A percentile compares a stretch with the other conserved stretches of the same genome.
phyloP scores from a whole-genome alignment of 2,888 invertebrate genomes.

The Sinopyrophorus schimmeli region DNA sequence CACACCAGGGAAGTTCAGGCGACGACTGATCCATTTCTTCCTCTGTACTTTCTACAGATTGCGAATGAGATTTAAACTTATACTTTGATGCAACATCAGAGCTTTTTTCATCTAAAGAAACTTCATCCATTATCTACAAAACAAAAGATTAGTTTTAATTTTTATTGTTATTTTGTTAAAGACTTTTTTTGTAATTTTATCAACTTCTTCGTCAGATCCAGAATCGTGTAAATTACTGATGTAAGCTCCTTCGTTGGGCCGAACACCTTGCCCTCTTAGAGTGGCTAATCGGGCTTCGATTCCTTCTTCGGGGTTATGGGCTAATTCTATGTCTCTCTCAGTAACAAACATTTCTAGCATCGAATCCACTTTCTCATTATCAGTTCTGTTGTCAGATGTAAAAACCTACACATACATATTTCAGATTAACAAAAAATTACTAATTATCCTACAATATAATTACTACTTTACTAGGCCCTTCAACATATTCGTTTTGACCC shows the following conservation, averaged over 20 bases:
- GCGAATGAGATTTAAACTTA: neutral
- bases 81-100: slow-evolving; percentile 25
- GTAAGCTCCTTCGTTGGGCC: slow-evolving; percentile 50
- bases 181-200: slow-evolving; percentile 53
- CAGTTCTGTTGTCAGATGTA: slow-evolving; percentile 64
- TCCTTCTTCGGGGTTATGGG: slow-evolving; percentile 57
- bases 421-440: slow-evolving; percentile 7
- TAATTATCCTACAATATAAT: slow-evolving; percentile 21
- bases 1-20: slow-evolving; percentile 77
- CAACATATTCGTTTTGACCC: slow-evolving; percentile 57
- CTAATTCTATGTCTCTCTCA: slow-evolving; percentile 56
- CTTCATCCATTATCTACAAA: slow-evolving; percentile 56
- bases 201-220: slow-evolving; percentile 51
- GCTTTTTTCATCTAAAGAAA: slow-evolving; percentile 55
- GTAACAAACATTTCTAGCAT: slow-evolving; percentile 61
- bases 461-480: slow-evolving; percentile 48
- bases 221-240: slow-evolving; percentile 51
- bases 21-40: slow-evolving; percentile 34
- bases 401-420: slow-evolving; percentile 49
- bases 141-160: neutral
- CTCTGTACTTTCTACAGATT: slow-evolving; percentile 15
- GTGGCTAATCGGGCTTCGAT: slow-evolving; percentile 60
- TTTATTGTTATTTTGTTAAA: neutral
- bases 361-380: slow-evolving; percentile 72
- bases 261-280: slow-evolving; percentile 56